phyloP scores from a whole-genome alignment of 1,140 invertebrate genomes.

The Eubasilissa regina region DNA sequence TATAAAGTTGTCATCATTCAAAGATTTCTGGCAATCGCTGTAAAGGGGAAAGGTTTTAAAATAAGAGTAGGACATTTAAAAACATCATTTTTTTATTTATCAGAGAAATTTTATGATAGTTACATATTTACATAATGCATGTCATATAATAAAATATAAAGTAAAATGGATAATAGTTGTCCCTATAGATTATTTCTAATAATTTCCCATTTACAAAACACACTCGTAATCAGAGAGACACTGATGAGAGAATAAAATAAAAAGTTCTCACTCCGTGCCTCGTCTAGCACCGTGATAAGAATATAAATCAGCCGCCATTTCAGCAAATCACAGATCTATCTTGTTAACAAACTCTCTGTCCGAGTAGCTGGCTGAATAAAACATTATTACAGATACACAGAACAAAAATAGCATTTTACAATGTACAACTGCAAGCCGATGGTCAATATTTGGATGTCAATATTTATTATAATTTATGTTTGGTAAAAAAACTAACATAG shows the following conservation, averaged over 20 bases:
- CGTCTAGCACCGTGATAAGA: conserved; percentile 49
- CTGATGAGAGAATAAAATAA: conserved; percentile 54
- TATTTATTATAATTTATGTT: conserved; percentile 25
- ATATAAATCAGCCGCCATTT: conserved; percentile 46
- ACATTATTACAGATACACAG: conserved; percentile 6
- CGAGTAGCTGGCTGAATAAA: conserved; percentile 16
- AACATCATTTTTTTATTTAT: conserved; percentile 61
- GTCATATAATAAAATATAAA: conserved; percentile 58
- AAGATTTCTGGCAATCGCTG: too few relatives aligned
- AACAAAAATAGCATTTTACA: conserved; percentile 10
- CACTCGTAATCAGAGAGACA: conserved; percentile 56
- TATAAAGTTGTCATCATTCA: too few relatives aligned
- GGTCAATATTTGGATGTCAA: conserved; percentile 42
- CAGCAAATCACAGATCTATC: conserved; percentile 60
- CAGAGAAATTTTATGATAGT: conserved; percentile 59
- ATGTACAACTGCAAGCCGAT: conserved; percentile 17
- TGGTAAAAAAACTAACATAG: conserved; percentile 36
- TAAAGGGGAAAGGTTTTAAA: conserved; percentile 1
- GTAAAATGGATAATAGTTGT: conserved; percentile 59
- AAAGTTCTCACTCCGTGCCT: conserved; percentile 47
- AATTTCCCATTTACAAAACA: conserved; percentile 57
- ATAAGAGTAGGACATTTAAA: conserved; percentile 42
- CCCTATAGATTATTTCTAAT: conserved; percentile 58
- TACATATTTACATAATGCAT: conserved; percentile 61
- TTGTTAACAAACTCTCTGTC: conserved; percentile 36